A percentile compares a stretch with the other conserved stretches of the same genome.
These are phyloP conservation scores for Cettia cetti DNA, from an alignment of 2,113 vertebrate species.

Conservation along the genomic window DNA sequence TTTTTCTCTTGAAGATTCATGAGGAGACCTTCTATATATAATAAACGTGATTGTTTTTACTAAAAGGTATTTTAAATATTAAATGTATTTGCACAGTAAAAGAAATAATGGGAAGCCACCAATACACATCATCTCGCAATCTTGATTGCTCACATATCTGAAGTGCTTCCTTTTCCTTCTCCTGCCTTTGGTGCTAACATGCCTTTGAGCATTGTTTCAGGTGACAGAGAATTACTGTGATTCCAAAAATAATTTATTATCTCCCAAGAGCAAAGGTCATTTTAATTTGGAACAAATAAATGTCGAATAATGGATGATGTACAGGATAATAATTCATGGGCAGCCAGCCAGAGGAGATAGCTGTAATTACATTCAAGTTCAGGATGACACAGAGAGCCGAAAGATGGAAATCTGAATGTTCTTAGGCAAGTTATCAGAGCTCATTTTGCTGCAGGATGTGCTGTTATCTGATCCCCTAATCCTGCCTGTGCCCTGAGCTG, in stretches of 20 bases:
- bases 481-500: neutral
- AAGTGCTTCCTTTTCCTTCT: neutral
- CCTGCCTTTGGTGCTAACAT: neutral
- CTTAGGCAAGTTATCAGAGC: neutral
- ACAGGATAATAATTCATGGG: slow-evolving; percentile 8
- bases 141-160: neutral
- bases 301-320: slow-evolving; percentile 16
- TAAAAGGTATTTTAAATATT: neutral
- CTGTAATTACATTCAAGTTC: slow-evolving; percentile 32
- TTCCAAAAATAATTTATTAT: slow-evolving; percentile 34
- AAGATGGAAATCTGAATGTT: neutral
- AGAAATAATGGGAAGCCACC: neutral
- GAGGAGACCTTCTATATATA: neutral
- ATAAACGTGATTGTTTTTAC: neutral
- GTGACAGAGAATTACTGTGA: neutral
- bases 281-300: slow-evolving; percentile 58
- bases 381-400: neutral
- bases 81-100: neutral
- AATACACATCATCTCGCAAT: neutral
- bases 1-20: neutral
- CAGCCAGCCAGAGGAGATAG: slow-evolving; percentile 9
- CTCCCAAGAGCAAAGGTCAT: slow-evolving; percentile 22
- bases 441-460: neutral
- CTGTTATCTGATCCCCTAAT: neutral
- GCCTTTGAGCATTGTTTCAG: neutral